Conservation (phyloP, 1,140 invertebrate genomes). For the Drosophila melanica region DNA sequence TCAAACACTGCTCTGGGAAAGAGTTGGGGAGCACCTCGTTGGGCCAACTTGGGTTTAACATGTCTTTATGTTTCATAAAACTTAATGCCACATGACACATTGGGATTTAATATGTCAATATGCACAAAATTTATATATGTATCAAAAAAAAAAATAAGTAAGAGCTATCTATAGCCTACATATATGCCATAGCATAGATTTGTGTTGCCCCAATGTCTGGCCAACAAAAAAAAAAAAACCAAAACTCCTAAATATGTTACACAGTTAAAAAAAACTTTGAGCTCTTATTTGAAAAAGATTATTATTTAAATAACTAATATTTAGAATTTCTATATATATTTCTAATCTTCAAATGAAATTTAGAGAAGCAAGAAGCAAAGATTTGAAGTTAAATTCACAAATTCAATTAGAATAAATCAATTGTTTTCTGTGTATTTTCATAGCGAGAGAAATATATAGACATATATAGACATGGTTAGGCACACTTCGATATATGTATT, state of each 20-base stretch:
- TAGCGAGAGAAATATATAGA: neutral
- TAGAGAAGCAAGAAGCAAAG: too few relatives aligned
- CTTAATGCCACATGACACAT: constrained; percentile 83
- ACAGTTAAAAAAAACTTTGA: constrained; percentile 1
- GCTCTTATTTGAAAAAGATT: too few relatives aligned
- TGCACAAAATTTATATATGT: constrained; percentile 75
- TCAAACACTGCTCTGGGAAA: neutral
- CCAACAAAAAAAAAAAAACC: constrained; percentile 6
- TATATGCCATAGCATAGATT: constrained; percentile 52
- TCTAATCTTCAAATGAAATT: too few relatives aligned
- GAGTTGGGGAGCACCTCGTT: neutral
- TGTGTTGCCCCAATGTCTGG: constrained; percentile 46
- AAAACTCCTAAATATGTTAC: constrained; percentile 31
- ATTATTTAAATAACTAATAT: too few relatives aligned
- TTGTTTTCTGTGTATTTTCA: too few relatives aligned
- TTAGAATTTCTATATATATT: too few relatives aligned
- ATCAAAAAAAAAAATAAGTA: constrained; percentile 14
- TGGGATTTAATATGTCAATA: constrained; percentile 83
- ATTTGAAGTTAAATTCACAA: too few relatives aligned
- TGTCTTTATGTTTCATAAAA: constrained; percentile 64
- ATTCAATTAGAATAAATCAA: too few relatives aligned
- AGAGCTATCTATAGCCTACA: constrained; percentile 44
- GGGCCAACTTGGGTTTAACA: constrained; percentile 1
- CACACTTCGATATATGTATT: constrained; percentile 11
- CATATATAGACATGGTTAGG: neutral